Conservation (phyloP, 2,888 invertebrate species). For the Hedya salicella region DNA sequence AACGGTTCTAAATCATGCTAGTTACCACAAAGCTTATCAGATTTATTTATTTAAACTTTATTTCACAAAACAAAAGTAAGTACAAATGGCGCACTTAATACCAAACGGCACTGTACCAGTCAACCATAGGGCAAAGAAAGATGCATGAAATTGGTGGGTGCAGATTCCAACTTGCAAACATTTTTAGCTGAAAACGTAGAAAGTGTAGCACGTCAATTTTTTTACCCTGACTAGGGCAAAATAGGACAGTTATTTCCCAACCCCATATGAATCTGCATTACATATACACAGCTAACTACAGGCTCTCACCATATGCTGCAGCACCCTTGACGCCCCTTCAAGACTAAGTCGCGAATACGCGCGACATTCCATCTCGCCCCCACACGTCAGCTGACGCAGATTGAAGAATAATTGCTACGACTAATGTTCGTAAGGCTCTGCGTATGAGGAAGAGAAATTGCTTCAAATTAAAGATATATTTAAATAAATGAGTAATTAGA, state of each 20-base stretch:
- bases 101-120: too few species aligned
- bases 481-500: background rate
- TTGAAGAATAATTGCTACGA: conserved; percentile 22
- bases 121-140: too few species aligned
- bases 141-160: too few species aligned
- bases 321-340: conserved; percentile 1
- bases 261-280: background rate
- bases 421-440: background rate
- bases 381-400: conserved; percentile 17
- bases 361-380: background rate
- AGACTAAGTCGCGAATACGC: conserved; percentile 7
- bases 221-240: too few species aligned
- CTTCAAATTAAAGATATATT: background rate
- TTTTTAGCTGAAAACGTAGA: background rate
- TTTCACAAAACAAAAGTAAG: too few species aligned
- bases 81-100: too few species aligned
- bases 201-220: background rate
- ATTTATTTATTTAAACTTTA: too few species aligned
- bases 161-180: too few species aligned
- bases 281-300: background rate
- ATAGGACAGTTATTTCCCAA: background rate
- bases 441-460: background rate
- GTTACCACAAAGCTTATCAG: too few species aligned
- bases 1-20: too few species aligned
- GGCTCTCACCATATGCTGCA: conserved; percentile 7